Base-by-base conservation (phyloP, 2,797 vertebrate species). In the Brachyrhaphis roseni region DNA sequence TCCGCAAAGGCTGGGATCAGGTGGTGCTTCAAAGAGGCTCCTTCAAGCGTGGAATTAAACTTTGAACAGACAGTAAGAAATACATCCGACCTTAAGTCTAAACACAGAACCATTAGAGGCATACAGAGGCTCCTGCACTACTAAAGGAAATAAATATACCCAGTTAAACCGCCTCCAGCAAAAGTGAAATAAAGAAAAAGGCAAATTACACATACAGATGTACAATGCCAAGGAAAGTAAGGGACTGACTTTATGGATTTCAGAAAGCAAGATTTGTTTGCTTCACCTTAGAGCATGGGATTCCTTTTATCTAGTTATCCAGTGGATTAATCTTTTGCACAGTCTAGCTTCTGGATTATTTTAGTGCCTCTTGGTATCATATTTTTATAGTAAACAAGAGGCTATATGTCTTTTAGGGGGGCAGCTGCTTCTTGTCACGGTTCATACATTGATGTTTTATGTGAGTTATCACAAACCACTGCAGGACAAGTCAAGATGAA, bases 11-110 rank as follows among this genome's bases (percentile, higher is more conserved):
- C 57, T 77, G 45, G 73, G 75, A 84, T 81, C 81, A 82, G 78
- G 66, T 82, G 76, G 55, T 41, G 74, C 77, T 85, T 88, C 53
- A 80, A 86, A 87, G 41, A 76, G 36, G 82, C 74, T 83, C 46
- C 34, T 71, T 85, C 74, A 83, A 74, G 70, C 34, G 1, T 82
- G 73, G 36, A 82, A 84, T 78, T 86, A 79, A 78, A 53, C 31
- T 75, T 62, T 72, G 39, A 74, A 66, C 64, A 57, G 43, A 79
- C 3, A 49, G 53, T 55, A 55, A 82, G 43, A 82, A 86, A 82
- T 68, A 74, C 23, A 26, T 26, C 51, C 57, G 78, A 75, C 70
- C 72, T 79, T 66, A 47, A 23, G 26, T 46, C 72, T 73, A 47
- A 71, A 70, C 57, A 31, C 3, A 79, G 6, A 74, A 49, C 46